phyloP scores from a whole-genome alignment of 2,888 invertebrate species.

The Melinaea menophilus region DNA sequence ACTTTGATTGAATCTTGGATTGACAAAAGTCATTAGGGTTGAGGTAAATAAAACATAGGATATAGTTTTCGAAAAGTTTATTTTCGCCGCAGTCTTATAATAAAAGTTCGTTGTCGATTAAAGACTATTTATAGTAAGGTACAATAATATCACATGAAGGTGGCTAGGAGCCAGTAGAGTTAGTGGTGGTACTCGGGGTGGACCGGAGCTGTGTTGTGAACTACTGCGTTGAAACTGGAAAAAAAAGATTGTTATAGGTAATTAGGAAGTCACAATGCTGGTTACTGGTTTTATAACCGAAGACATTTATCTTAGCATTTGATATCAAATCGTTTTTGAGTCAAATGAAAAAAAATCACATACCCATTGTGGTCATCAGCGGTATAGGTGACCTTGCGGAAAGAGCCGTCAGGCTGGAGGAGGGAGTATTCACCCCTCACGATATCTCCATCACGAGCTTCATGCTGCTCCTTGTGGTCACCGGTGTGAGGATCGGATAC shows the following conservation, averaged over 20 bases:
- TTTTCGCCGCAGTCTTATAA: constrained; percentile 75
- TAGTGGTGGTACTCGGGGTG: constrained; percentile 66
- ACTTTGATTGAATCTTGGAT: too few relatives aligned
- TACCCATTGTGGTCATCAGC: constrained; percentile 75
- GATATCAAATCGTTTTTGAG: neutral
- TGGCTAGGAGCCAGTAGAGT: constrained; percentile 46
- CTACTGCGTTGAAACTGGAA: constrained; percentile 75
- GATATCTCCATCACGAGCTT: constrained; percentile 67
- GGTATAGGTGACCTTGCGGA: constrained; percentile 75
- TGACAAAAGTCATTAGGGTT: neutral
- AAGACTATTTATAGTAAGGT: constrained; percentile 72
- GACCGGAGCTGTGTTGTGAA: constrained; percentile 72
- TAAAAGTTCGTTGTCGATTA: constrained; percentile 65
- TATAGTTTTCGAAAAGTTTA: constrained; percentile 62
- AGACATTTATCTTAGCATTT: neutral
- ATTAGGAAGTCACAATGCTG: too few relatives aligned
- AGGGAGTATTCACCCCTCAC: constrained; percentile 74
- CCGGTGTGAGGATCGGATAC: constrained; percentile 74
- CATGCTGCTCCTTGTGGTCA: constrained; percentile 74
- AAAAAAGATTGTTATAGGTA: constrained; percentile 4
- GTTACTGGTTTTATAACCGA: neutral
- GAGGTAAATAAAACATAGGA: constrained; percentile 23
- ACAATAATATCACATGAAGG: constrained; percentile 71
- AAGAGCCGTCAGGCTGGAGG: constrained; percentile 71
- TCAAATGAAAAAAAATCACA: constrained; percentile 18